Evolutionary conservation across 2,113 vertebrate species (phyloP).

Genomic region (Rhabdomys dilectus): DNA sequence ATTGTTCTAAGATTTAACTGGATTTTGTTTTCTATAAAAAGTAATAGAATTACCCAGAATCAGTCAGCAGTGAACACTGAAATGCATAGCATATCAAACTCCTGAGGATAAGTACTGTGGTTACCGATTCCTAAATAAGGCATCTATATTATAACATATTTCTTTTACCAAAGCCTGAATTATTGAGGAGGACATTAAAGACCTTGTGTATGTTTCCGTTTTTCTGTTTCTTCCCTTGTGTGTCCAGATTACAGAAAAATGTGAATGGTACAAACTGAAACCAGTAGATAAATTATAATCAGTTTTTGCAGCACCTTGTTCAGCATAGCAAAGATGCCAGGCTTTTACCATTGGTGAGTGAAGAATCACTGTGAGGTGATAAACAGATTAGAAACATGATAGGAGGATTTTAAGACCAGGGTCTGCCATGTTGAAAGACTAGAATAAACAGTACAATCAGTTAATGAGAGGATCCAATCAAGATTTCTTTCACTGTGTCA

Average conservation of each 20-base stretch:
- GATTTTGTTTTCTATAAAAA: not conserved
- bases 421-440: not conserved
- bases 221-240: not conserved
- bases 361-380: not conserved
- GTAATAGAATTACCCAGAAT: not conserved
- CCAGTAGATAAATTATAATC: not conserved
- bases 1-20: not conserved
- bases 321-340: not conserved
- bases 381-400: not conserved
- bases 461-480: not conserved
- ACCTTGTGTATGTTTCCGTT: too few relatives aligned
- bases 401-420: not conserved
- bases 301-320: not conserved
- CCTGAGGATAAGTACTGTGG: not conserved
- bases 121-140: not conserved
- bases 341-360: not conserved
- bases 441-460: not conserved
- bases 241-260: not conserved
- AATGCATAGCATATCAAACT: not conserved
- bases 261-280: not conserved
- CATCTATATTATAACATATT: not conserved
- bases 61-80: not conserved
- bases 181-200: not conserved
- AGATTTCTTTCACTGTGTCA: not conserved
- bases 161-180: too few relatives aligned